Evolutionary conservation across 2,888 invertebrate species (phyloP), one percentile per base, ranked within the genome.

Genomic region (Quadroppia sp.): DNA sequence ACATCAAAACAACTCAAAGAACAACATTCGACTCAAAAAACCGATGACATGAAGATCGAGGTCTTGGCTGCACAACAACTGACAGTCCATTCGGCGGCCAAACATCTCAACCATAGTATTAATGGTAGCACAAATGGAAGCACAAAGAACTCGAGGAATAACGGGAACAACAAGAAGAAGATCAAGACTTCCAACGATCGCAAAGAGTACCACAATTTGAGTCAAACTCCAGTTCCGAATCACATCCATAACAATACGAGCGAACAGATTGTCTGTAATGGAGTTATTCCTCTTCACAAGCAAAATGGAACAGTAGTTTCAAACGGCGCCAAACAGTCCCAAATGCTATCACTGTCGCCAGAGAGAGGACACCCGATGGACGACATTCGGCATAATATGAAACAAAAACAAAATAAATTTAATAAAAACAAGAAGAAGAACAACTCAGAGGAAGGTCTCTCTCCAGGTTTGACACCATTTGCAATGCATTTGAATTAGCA

Each of bases 361-460:
- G 69, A 69, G 45, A 42, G 69, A 28, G 25, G 42, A 6, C n/a
- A 64, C 23, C 6, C 28, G n/a, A n/a, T n/a, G n/a, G n/a, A n/a
- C 20, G 42, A 67, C 6, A 15, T 20, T 25, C 42, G 30, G 20
- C 56, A 64, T 25, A 42, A 48, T 30, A 56, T 56, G 7, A 53
- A 72, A 56, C 28, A 42, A 32, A 72, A 72, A 36, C 40, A 61
- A 40, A 59, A 56, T 42, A 36, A 36, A 36, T 36, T 45, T 23
- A 32, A 72, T 56, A 73, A 79, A 79, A 77, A 77, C 77, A 79
- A 77, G 74, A 78, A 79, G 75, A 80, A 79, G 74, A 80, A 79
- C 73, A 77, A 78, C 69, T 75, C 77, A 45, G 78, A 77, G 11
- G 78, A 78, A 4, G 42, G 40, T 4, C 61, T 74, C 0, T 75